These are phyloP conservation scores for Tenodera sinensis DNA, from an alignment of 2,888 invertebrate species.

Conservation along the genomic window DNA sequence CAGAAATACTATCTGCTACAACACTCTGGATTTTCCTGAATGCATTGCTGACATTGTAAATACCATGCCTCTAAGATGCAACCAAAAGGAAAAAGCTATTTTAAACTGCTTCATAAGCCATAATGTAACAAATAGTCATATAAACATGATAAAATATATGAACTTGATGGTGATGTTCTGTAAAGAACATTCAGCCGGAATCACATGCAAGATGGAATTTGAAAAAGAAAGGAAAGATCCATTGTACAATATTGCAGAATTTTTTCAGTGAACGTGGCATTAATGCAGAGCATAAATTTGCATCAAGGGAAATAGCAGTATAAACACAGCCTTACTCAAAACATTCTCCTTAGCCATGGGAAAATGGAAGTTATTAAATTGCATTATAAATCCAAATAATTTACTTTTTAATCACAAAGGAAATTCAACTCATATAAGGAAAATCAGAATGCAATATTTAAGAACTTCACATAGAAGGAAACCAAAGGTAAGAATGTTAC, in stretches of 20 bases:
- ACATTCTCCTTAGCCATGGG: not conserved
- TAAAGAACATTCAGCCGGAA: not conserved
- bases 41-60: not conserved
- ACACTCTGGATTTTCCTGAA: not conserved
- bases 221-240: not conserved
- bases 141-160: not conserved
- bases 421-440: not conserved
- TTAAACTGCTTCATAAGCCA: not conserved
- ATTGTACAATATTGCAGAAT: not conserved
- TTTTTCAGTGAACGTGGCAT: not conserved
- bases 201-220: not conserved
- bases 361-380: not conserved
- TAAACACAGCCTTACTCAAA: not conserved
- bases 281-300: not conserved
- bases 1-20: not conserved
- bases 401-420: not conserved
- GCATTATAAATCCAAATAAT: not conserved
- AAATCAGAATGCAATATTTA: not conserved
- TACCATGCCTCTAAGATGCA: not conserved
- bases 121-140: not conserved
- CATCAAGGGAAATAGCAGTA: not conserved
- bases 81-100: not conserved
- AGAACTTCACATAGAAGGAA: not conserved
- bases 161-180: not conserved
- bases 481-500: not conserved